Percentiles rank a stretch among this genome's conserved stretches.
Evolutionary conservation across 1,140 invertebrate species (phyloP).

Genomic region (Drosophila prosaltans): DNA sequence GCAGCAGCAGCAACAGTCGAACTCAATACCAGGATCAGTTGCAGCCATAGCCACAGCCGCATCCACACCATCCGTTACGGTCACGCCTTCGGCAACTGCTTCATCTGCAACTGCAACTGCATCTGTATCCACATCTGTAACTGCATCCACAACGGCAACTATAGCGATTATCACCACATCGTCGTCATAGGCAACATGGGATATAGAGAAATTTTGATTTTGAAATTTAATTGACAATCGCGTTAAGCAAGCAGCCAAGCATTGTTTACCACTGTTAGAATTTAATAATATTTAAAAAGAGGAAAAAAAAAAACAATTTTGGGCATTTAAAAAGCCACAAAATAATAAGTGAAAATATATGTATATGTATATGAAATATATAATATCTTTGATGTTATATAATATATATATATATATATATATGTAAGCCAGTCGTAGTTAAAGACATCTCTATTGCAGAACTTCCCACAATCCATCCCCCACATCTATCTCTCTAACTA

Average conservation of each 20-base stretch:
- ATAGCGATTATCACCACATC: slow-evolving; percentile 34
- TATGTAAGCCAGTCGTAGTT: slow-evolving; percentile 49
- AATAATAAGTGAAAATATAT: slow-evolving; percentile 49
- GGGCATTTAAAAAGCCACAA: background rate
- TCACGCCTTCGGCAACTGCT: too few relatives aligned
- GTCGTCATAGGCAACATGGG: slow-evolving; percentile 32
- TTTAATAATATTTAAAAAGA: slow-evolving; percentile 43
- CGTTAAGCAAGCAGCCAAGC: slow-evolving; percentile 71
- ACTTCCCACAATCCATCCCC: slow-evolving; percentile 45
- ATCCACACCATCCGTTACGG: slow-evolving; percentile 5
- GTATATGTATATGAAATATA: slow-evolving; percentile 37
- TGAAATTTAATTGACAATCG: slow-evolving; percentile 68
- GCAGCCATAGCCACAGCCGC: slow-evolving; percentile 4
- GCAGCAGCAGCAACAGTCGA: slow-evolving; percentile 15
- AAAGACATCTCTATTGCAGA: slow-evolving; percentile 33
- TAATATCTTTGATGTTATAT: slow-evolving; percentile 39
- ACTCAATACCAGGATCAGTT: slow-evolving; percentile 11
- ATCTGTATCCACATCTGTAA: slow-evolving; percentile 21
- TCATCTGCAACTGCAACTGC: slow-evolving; percentile 18
- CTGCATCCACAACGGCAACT: slow-evolving; percentile 20
- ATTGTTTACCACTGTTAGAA: slow-evolving; percentile 72
- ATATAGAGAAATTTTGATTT: slow-evolving; percentile 4
- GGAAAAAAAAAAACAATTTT: background rate
- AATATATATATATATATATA: slow-evolving; percentile 9
- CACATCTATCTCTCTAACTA: slow-evolving; percentile 29